Conservation (phyloP, 2,113 vertebrate species). For the Physeter macrocephalus region DNA sequence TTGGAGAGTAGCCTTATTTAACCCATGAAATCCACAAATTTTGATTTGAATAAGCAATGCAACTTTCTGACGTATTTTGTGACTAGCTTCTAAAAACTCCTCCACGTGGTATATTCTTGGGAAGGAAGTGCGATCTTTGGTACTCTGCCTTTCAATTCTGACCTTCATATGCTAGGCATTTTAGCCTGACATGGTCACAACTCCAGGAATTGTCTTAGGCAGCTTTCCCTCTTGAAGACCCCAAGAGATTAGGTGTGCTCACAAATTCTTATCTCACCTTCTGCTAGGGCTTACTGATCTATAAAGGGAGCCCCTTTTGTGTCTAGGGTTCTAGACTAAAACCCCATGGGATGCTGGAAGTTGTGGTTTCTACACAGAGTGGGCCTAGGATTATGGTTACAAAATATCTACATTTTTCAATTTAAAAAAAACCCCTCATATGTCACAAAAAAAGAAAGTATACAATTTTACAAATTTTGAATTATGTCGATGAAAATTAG, state of each 20-base stretch:
- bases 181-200: not conserved
- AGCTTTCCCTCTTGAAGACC: not conserved
- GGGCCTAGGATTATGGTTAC: not conserved
- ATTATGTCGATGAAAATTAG: not conserved
- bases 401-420: not conserved
- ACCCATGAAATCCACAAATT: not conserved
- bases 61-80: not conserved
- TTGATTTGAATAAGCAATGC: not conserved
- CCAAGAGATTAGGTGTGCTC: not conserved
- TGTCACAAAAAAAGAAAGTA: not conserved
- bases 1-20: not conserved
- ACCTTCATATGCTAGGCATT: not conserved
- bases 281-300: not conserved
- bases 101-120: not conserved
- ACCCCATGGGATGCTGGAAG: not conserved
- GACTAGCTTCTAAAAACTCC: not conserved
- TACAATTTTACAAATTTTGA: not conserved
- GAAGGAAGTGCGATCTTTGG: not conserved
- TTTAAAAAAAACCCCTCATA: not conserved
- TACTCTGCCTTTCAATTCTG: not conserved
- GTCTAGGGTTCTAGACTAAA: not conserved
- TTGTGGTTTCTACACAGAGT: not conserved
- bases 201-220: not conserved
- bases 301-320: not conserved
- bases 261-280: not conserved